These are phyloP conservation scores for Kryptolebias ocellatus DNA, from an alignment of 2,797 vertebrate species.

Conservation along the genomic window DNA sequence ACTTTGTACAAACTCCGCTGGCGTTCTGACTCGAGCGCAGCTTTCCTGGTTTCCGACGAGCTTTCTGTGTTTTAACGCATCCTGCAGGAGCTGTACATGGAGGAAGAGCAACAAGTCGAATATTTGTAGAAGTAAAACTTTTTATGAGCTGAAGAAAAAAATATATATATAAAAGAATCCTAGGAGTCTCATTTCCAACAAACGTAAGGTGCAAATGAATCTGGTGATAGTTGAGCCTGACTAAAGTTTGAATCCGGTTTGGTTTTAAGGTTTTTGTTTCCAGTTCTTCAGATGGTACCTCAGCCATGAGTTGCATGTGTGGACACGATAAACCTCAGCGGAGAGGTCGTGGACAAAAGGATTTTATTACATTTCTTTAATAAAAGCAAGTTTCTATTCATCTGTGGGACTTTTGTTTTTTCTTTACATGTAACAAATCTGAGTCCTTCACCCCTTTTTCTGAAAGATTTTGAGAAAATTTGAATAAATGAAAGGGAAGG, in stretches of 20 bases:
- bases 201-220: constrained; percentile 91
- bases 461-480: neutral
- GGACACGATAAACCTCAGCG: constrained; percentile 87
- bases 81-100: constrained; percentile 59
- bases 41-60: constrained; percentile 54
- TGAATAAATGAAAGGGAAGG: too few species aligned
- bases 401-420: constrained; percentile 17
- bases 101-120: constrained; percentile 58
- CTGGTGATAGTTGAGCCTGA: constrained; percentile 85
- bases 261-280: constrained; percentile 55
- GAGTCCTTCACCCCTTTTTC: neutral
- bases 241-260: constrained; percentile 59
- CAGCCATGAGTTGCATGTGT: constrained; percentile 91
- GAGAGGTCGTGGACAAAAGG: constrained; percentile 90
- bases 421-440: neutral
- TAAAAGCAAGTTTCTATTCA: constrained; percentile 92
- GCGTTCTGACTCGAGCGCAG: constrained; percentile 61
- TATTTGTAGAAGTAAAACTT: constrained; percentile 68
- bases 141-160: constrained; percentile 61
- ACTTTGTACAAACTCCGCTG: constrained; percentile 66
- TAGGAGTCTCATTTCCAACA: constrained; percentile 75
- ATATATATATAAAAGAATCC: constrained; percentile 40
- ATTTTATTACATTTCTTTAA: constrained; percentile 99
- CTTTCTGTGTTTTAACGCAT: constrained; percentile 68
- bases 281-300: constrained; percentile 87